phyloP scores from a whole-genome alignment of 1,140 invertebrate species.

The Batillaria attramentaria region DNA sequence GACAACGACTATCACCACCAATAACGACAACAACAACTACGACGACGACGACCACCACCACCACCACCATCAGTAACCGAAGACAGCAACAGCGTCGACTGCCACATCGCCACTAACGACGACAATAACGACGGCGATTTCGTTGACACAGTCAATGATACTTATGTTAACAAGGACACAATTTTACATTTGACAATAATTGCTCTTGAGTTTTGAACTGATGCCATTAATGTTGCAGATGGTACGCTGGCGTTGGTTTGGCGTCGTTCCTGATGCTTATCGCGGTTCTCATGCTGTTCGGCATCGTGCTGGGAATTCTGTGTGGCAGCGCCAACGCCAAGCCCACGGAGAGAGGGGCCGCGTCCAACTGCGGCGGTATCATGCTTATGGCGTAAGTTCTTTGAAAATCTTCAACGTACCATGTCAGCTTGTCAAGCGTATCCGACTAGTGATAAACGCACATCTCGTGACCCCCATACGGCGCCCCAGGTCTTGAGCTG shows the following conservation, averaged over 20 bases:
- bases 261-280: constrained; percentile 75
- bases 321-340: constrained; percentile 69
- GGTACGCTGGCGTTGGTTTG: constrained; percentile 53
- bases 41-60: too few relatives aligned
- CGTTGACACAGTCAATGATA: too few relatives aligned
- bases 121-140: background rate
- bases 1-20: background rate
- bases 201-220: background rate
- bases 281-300: constrained; percentile 78
- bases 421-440: too few relatives aligned
- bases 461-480: too few relatives aligned
- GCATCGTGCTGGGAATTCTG: constrained; percentile 87
- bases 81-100: background rate
- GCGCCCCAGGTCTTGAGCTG: too few relatives aligned
- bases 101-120: background rate
- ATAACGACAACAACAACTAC: background rate
- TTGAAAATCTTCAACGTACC: too few relatives aligned
- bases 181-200: background rate
- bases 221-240: constrained; percentile 34
- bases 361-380: constrained; percentile 49
- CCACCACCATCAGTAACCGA: background rate
- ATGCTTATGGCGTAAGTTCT: constrained; percentile 52
- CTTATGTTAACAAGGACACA: too few relatives aligned
- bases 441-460: too few relatives aligned
- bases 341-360: constrained; percentile 45